Evolutionary conservation across 2,113 vertebrate species (phyloP).

Genomic region (Paramormyrops kingsleyae): DNA sequence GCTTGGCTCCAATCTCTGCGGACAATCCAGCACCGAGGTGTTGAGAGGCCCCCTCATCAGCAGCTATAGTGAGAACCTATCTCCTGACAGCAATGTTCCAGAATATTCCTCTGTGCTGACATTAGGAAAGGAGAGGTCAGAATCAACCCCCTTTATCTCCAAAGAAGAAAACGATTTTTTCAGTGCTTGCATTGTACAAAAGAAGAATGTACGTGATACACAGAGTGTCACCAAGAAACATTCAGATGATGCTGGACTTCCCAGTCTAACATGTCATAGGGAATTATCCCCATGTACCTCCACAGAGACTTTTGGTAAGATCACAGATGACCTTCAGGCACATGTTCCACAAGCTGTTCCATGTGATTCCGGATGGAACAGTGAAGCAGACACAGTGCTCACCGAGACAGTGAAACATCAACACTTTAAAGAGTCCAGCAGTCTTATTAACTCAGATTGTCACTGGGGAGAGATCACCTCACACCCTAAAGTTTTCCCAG

Average conservation of each 20-base stretch:
- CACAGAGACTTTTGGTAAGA: conserved; percentile 7
- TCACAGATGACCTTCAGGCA: background rate
- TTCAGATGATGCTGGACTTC: background rate
- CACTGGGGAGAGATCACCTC: conserved; percentile 5
- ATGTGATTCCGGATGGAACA: background rate
- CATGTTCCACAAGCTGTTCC: conserved; percentile 13
- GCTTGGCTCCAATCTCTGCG: conserved; percentile 7
- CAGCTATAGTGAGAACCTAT: conserved; percentile 12
- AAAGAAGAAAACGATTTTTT: background rate
- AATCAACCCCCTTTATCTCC: conserved; percentile 6
- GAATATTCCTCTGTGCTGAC: conserved; percentile 19
- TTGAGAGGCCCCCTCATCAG: conserved; percentile 13
- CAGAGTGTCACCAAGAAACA: conserved; percentile 7
- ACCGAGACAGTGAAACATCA: background rate
- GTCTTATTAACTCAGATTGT: background rate
- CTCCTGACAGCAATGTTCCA: conserved; percentile 14
- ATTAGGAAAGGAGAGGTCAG: background rate
- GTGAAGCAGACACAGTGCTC: conserved; percentile 3
- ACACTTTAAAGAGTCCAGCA: background rate
- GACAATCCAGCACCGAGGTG: conserved; percentile 3
- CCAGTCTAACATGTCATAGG: background rate
- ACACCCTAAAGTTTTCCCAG: background rate
- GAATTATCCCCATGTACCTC: background rate
- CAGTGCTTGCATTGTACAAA: conserved; percentile 19
- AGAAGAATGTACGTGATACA: conserved; percentile 4